A percentile compares a stretch with the other conserved stretches of the same genome.
Evolutionary conservation across 2,113 vertebrate species (phyloP).

Genomic region (Aphyosemion australe): DNA sequence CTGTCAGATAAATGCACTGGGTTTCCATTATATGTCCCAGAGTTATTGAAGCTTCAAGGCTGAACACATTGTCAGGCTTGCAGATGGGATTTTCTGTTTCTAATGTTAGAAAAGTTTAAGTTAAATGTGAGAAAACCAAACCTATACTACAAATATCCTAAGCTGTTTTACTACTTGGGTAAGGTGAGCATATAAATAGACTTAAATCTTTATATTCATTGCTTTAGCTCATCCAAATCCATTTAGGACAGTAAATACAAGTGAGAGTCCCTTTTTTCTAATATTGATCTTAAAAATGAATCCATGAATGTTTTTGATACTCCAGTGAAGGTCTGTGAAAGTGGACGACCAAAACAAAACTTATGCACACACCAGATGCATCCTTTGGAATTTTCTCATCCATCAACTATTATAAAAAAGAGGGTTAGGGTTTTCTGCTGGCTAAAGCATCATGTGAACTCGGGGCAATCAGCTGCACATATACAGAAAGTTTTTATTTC

Average conservation of each 20-base stretch:
- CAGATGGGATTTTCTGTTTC: no score
- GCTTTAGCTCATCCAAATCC: background rate
- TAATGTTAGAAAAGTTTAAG: background rate
- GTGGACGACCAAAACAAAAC: background rate
- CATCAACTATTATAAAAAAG: constrained; percentile 1
- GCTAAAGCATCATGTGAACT: constrained; percentile 9
- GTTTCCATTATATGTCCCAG: no score
- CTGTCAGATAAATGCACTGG: background rate
- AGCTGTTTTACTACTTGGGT: no score
- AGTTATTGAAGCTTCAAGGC: no score
- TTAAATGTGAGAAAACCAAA: background rate
- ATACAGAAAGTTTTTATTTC: background rate
- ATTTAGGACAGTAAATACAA: constrained; percentile 21
- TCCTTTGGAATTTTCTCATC: background rate
- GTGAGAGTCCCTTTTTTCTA: constrained; percentile 17
- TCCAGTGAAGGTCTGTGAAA: constrained; percentile 3
- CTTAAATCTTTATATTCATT: no score
- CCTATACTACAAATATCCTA: no score
- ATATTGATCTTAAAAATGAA: constrained; percentile 31
- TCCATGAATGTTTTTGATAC: constrained; percentile 11
- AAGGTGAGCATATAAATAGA: no score
- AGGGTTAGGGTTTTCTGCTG: background rate
- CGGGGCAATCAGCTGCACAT: background rate
- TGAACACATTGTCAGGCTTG: no score
- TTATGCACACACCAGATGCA: constrained; percentile 8